phyloP scores from a whole-genome alignment of 2,113 vertebrate species.

The Menidia beryllina region DNA sequence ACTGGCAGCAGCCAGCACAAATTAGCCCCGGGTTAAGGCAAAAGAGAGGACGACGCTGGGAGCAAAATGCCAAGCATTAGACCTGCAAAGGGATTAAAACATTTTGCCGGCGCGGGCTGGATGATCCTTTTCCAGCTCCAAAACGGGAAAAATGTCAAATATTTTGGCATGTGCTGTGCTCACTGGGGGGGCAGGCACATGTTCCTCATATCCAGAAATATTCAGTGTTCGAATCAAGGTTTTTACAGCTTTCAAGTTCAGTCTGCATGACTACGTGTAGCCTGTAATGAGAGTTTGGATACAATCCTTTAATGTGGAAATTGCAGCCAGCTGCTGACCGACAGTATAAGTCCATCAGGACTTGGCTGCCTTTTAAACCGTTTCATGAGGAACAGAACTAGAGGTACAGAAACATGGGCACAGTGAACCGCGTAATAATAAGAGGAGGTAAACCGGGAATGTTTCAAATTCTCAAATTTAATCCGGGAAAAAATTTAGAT shows the following conservation, averaged over 20 bases:
- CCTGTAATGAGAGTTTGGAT: slow-evolving; percentile 24
- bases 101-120: slow-evolving; percentile 2
- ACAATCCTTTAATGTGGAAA: slow-evolving; percentile 39
- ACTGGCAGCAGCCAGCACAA: too few relatives aligned
- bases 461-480: slow-evolving; percentile 18
- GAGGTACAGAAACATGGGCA: slow-evolving; percentile 29
- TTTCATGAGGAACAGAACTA: slow-evolving; percentile 27
- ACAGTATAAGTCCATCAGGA: slow-evolving; percentile 19
- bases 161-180: slow-evolving; percentile 7
- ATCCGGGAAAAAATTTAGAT: slow-evolving; percentile 21
- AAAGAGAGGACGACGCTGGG: neutral
- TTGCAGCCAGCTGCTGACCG: slow-evolving; percentile 26
- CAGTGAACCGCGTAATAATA: slow-evolving; percentile 24
- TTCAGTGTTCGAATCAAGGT: slow-evolving; percentile 9
- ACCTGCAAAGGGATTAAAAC: neutral
- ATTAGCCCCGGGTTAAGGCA: too few relatives aligned
- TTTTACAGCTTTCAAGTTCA: slow-evolving; percentile 8
- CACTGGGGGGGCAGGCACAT: slow-evolving; percentile 8
- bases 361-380: neutral
- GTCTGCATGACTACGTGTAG: slow-evolving; percentile 21
- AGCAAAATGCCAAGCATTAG: neutral
- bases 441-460: slow-evolving; percentile 3
- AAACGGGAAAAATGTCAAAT: slow-evolving; percentile 29
- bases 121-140: neutral
- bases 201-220: slow-evolving; percentile 18